Evolutionary conservation across 2,888 invertebrate genomes (phyloP), one percentile per base, ranked within the genome.

Genomic region (Tholera decimalis): DNA sequence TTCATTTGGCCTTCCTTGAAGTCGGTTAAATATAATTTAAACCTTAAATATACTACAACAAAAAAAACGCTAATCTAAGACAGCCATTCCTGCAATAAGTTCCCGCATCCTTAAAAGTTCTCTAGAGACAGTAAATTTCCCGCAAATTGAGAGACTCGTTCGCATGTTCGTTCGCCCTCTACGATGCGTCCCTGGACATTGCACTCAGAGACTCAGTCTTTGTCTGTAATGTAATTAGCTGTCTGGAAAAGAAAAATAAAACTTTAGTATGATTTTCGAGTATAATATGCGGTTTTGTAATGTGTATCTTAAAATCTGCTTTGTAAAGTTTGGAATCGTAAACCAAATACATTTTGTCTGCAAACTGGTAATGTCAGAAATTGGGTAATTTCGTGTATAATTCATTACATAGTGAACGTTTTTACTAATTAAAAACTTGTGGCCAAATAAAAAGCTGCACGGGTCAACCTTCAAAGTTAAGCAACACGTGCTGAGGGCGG

Each of bases 101-200:
- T 37, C 28, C 51, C 67, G 28, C 37, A 49, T 62, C 53, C 41
- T 30, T 61, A 60, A 69, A 18, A 61, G 54, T 51, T 37, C 65
- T 60, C 63, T 24, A 7, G 60, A 58, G 64, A 26, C 11, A 58
- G 53, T 72, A 67, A 59, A 69, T 68, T 69, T 26, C 18, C 46
- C 44, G 50, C 57, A 81, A 79, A 79, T 72, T 72, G 67, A 75
- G 79, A 72, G 76, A 72, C 60, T 78, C 78, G 79, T 64, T 61
- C 53, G 28, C 67, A 30, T 54, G n/a, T n/a, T n/a, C n/a, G n/a
- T n/a, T n/a, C n/a, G n/a, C 50, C 35, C 13, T 59, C 44, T 33
- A 35, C 47, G 64, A 78, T 68, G 74, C 30, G 67, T 78, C 81
- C 65, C 72, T 51, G 55, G 75, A 69, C 72, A 51, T 51, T 62